Percentiles rank a stretch among this genome's conserved stretches.
phyloP scores from a whole-genome alignment of 2,113 vertebrate species.

The Callionymus lyra region DNA sequence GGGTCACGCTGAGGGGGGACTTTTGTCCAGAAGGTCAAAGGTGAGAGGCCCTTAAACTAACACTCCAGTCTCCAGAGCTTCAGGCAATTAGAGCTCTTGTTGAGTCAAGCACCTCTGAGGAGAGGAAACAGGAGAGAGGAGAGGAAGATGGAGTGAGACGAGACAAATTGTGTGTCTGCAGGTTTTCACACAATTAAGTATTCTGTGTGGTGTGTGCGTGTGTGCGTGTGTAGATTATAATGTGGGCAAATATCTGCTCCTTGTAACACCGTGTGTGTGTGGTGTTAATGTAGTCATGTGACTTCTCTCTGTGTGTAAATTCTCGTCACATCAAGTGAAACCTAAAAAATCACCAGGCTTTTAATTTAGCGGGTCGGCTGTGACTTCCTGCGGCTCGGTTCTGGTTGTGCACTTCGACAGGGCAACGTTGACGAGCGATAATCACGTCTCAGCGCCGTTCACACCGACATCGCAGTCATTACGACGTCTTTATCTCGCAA shows the following conservation, averaged over 20 bases:
- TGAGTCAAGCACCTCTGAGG: too few species aligned
- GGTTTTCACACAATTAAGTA: too few species aligned
- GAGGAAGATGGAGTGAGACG: too few species aligned
- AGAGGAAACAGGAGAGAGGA: too few species aligned
- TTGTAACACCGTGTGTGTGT: constrained; percentile 7
- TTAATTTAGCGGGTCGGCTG: constrained; percentile 7
- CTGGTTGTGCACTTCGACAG: not conserved
- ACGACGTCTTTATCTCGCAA: constrained; percentile 4
- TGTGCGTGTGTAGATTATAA: constrained; percentile 7
- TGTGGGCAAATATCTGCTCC: constrained; percentile 26
- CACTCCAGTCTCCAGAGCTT: too few species aligned
- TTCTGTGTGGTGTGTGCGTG: not conserved
- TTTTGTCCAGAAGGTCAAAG: too few species aligned
- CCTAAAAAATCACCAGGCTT: constrained; percentile 15
- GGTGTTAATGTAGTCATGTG: constrained; percentile 11
- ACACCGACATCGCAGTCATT: not conserved
- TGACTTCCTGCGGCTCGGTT: constrained; percentile 1
- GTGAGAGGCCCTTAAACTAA: too few species aligned
- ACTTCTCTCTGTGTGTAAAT: not conserved
- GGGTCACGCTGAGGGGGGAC: too few species aligned
- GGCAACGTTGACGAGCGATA: not conserved
- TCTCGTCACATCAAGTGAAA: not conserved
- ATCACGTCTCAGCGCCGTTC: constrained; percentile 8
- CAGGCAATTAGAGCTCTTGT: too few species aligned
- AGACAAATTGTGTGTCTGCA: too few species aligned